Base-by-base conservation (phyloP, 2,888 invertebrate genomes). In the Tetragonula carbonaria region DNA sequence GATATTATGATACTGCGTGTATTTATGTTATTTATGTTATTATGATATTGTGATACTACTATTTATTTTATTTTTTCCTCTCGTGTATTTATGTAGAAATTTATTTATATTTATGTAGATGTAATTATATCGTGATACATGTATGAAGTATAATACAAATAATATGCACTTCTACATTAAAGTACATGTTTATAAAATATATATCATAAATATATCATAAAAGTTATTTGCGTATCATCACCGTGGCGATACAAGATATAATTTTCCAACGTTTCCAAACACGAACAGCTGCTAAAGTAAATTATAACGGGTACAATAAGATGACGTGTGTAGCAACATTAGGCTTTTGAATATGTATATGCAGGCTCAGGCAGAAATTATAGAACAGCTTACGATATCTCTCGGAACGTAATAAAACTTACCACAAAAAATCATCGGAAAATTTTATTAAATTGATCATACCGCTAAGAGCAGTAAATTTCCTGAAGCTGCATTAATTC, bases 301-400 rank as follows among this genome's bases (percentile, higher is more conserved):
- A 59, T 68, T 76, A 77, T 74, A 68, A 74, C 65, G n/a, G 70
- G 70, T 23, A 55, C 67, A 73, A 67, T 68, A 76, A 75, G 68
- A 66, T 55, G 59, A 77, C 66, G 74, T 71, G 38, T 66, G 84
- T 71, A 62, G 55, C 51, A 73, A 62, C 63, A 74, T 68, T 76
- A 71, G 23, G 45, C 74, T 62, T 67, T 77, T 84, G 67, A 84
- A 79, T 85, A 84, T 85, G 74, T 80, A 21, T 74, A 76, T 75
- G 74, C 55, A 6, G 33, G 16, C 8, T 8, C 3, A 28, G 11
- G 8, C 8, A 23, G 59, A 23, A 14, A 23, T 62, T 62, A 28
- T 59, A 6, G 16, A 5, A 23, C 2, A 6, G 23, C 16, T 23
- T 8, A 16, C 23, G 14, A 66, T 59, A 28, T 63, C 2, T 21